Evolutionary conservation across 1,140 invertebrate genomes (phyloP).

Genomic region (Asobara japonica): DNA sequence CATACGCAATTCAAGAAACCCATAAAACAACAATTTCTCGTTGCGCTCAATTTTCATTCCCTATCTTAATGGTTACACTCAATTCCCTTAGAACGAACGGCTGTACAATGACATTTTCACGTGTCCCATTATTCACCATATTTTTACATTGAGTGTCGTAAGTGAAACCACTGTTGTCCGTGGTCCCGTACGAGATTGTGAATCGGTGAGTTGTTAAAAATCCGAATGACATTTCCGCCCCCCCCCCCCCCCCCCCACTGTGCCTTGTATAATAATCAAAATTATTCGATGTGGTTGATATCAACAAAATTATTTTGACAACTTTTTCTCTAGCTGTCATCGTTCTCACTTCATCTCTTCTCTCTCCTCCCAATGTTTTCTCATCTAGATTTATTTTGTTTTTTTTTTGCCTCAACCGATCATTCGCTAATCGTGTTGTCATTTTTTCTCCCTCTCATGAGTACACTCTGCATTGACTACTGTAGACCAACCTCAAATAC

Average conservation of each 20-base stretch:
- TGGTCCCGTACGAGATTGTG: conserved; percentile 24
- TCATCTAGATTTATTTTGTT: background rate
- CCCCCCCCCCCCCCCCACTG: background rate
- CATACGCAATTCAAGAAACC: conserved; percentile 21
- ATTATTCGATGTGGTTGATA: background rate
- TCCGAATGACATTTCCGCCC: background rate
- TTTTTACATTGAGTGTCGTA: conserved; percentile 26
- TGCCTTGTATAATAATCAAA: background rate
- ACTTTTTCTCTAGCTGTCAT: background rate
- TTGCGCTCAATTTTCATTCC: conserved; percentile 3
- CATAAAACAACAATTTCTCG: conserved; percentile 32
- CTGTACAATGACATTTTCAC: conserved; percentile 26
- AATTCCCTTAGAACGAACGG: conserved; percentile 1
- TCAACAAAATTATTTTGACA: background rate
- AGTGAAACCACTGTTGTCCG: conserved; percentile 18
- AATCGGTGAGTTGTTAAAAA: conserved; percentile 21
- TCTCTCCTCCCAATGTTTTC: background rate
- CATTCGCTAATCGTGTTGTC: background rate
- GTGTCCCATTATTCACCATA: conserved; percentile 29
- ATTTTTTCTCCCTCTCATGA: background rate
- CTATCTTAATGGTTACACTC: background rate
- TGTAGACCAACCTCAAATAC: conserved; percentile 12
- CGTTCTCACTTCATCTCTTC: background rate
- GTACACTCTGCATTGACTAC: background rate
- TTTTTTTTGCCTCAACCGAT: background rate